These are phyloP conservation scores for Parasteatoda lunata DNA, from an alignment of 2,888 invertebrate species.

Conservation along the genomic window DNA sequence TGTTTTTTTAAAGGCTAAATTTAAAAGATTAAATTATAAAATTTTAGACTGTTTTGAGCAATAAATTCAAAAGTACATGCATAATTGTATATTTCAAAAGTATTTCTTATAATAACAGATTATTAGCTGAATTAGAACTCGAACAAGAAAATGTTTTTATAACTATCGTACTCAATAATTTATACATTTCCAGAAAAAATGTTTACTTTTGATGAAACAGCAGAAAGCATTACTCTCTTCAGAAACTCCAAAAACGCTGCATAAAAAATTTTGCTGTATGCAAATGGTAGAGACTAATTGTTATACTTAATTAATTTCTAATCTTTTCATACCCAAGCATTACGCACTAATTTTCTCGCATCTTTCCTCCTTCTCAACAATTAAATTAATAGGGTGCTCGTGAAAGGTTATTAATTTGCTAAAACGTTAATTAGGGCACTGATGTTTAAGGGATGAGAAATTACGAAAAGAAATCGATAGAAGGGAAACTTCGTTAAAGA, in stretches of 20 bases:
- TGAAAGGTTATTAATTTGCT: conserved; percentile 59
- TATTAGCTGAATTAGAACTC: no score
- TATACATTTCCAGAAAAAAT: no score
- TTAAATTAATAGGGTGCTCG: conserved; percentile 55
- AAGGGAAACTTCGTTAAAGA: no score
- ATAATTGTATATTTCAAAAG: no score
- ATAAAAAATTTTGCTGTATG: not conserved
- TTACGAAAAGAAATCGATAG: not conserved
- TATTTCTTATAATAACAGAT: no score
- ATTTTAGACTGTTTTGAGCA: no score
- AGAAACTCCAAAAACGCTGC: not conserved
- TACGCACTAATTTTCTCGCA: conserved; percentile 47
- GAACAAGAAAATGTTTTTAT: no score
- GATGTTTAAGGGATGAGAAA: conserved; percentile 26
- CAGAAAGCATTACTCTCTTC: not conserved
- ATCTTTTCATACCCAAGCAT: conserved; percentile 30
- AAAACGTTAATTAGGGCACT: conserved; percentile 46
- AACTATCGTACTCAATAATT: no score
- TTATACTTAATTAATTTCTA: conserved; percentile 38
- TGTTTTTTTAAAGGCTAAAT: no score
- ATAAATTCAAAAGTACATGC: no score
- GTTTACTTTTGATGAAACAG: no score
- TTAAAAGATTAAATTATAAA: no score
- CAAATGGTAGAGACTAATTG: not conserved
- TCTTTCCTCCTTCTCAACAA: conserved; percentile 41